These are phyloP conservation scores for Nycticebus coucang DNA, from an alignment of 2,113 vertebrate genomes.

Conservation along the genomic window DNA sequence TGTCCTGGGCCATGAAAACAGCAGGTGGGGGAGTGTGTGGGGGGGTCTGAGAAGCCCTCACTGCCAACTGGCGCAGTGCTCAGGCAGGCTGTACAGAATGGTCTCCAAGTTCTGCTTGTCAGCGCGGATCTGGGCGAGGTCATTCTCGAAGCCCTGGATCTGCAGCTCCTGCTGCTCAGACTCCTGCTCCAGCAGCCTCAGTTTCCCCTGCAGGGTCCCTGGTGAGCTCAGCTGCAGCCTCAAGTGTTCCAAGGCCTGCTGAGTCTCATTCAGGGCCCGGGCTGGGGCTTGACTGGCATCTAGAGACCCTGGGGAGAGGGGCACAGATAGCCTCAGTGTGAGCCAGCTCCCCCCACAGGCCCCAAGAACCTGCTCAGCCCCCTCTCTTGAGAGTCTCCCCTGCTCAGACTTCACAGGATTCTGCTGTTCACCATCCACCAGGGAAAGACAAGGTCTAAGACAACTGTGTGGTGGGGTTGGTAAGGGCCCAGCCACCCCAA, in stretches of 20 bases:
- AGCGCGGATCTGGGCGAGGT: constrained; percentile 89
- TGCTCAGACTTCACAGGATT: neutral
- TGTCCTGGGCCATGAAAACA: neutral
- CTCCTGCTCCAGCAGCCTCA: constrained; percentile 87
- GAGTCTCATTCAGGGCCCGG: constrained; percentile 85
- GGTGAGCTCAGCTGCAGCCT: constrained; percentile 82
- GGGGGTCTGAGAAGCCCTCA: constrained; percentile 28
- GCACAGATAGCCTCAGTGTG: neutral
- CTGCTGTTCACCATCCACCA: neutral
- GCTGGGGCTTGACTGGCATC: constrained; percentile 43
- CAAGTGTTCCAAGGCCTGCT: constrained; percentile 84
- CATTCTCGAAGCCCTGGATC: constrained; percentile 86
- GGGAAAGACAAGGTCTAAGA: neutral
- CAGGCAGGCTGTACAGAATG: constrained; percentile 90
- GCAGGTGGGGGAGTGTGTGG: rapidly evolving
- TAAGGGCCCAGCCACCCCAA: no score
- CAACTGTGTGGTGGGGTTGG: no score
- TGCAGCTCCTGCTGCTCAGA: constrained; percentile 86
- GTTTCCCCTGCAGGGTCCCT: constrained; percentile 85
- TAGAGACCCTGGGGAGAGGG: constrained; percentile 64
- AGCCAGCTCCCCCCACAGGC: neutral
- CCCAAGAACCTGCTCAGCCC: neutral
- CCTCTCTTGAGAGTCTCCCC: neutral
- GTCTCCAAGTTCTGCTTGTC: constrained; percentile 93
- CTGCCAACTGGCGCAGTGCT: constrained; percentile 84